A percentile compares a stretch with the other conserved stretches of the same genome.
Evolutionary conservation across 2,888 invertebrate species (phyloP).

Genomic region (Volucella zonaria): DNA sequence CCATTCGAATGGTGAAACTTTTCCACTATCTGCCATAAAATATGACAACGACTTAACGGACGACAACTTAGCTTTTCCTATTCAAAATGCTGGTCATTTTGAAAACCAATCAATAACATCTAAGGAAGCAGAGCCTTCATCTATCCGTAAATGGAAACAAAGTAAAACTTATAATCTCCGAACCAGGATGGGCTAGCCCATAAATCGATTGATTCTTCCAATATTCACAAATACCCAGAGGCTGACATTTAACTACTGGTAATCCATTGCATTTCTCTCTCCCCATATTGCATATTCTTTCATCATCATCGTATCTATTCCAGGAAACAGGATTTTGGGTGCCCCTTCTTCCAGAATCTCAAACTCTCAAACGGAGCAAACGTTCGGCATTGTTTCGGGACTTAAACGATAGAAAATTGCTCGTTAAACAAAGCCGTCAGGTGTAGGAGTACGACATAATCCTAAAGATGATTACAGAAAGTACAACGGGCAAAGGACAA

Average conservation of each 20-base stretch:
- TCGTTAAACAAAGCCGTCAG: conserved; percentile 52
- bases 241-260: conserved; percentile 35
- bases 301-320: conserved; percentile 6
- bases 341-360: background rate
- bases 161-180: conserved; percentile 12
- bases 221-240: conserved; percentile 58
- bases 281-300: conserved; percentile 42
- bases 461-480: conserved; percentile 41
- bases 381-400: conserved; percentile 27
- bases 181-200: conserved; percentile 37
- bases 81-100: conserved; percentile 24
- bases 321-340: background rate
- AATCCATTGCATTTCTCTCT: conserved; percentile 36
- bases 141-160: background rate
- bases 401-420: conserved; percentile 49
- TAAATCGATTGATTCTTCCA: conserved; percentile 56
- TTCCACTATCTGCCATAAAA: background rate
- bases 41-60: background rate
- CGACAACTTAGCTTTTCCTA: background rate
- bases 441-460: conserved; percentile 48
- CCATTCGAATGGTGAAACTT: too few relatives aligned
- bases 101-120: conserved; percentile 48
- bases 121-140: conserved; percentile 17
- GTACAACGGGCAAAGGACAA: conserved; percentile 23
- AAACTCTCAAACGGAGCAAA: too few relatives aligned